Evolutionary conservation across 2,113 vertebrate genomes (phyloP).

Genomic region (Brachyhypopomus occidentalis): DNA sequence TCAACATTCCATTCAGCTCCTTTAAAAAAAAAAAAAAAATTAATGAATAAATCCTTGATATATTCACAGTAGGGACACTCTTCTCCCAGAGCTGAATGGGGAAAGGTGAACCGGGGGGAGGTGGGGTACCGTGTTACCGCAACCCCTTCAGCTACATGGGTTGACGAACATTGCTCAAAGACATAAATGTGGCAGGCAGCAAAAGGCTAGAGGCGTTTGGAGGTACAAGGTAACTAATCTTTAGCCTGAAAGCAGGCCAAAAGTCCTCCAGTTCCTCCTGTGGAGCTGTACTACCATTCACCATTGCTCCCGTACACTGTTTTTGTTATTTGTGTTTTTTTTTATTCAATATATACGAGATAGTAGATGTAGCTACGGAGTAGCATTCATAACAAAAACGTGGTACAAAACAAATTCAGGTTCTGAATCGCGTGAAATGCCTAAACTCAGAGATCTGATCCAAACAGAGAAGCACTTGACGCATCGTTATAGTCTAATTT

Average conservation of each 20-base stretch:
- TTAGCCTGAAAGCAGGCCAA: not conserved
- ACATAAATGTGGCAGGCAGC: not conserved
- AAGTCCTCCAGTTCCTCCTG: not conserved
- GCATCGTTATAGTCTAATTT: not conserved
- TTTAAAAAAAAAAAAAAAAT: no score
- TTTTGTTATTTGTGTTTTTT: no score
- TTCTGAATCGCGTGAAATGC: not conserved
- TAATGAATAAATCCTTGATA: not conserved
- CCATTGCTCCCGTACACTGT: not conserved
- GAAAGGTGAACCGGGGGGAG: not conserved
- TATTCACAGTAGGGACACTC: slow-evolving; percentile 12
- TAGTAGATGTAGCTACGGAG: not conserved
- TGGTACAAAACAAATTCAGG: not conserved
- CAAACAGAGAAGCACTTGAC: no score
- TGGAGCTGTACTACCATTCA: not conserved
- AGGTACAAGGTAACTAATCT: not conserved
- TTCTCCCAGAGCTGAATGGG: slow-evolving; percentile 1
- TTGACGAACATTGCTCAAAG: not conserved
- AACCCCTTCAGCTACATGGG: not conserved
- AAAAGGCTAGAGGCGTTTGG: slow-evolving; percentile 5
- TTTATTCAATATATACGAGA: no score
- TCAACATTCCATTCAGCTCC: slow-evolving; percentile 5
- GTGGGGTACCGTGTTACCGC: no score
- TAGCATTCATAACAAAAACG: not conserved
- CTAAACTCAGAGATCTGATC: not conserved